Base-by-base conservation (phyloP, 2,113 vertebrate genomes). In the Pterocles gutturalis region DNA sequence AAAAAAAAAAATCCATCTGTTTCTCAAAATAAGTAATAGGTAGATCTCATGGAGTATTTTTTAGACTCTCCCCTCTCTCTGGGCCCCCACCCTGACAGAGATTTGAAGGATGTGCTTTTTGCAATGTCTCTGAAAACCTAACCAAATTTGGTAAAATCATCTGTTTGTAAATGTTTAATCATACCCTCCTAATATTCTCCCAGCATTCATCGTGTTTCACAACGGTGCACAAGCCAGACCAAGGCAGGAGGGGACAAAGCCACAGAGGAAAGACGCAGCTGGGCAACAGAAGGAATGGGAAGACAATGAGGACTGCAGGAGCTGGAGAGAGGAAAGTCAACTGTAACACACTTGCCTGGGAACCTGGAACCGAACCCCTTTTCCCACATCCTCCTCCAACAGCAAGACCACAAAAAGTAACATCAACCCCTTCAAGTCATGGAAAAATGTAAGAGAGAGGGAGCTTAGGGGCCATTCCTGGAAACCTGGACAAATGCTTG, bases 391-490 rank as follows among this genome's bases (percentile, higher is more conserved):
- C 12, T 71, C n/a, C 51, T 53, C 36, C 51, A 41, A 3, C 1
- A 3, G 36, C 46, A 83, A 54, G 48, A 22, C 4, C 5, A 13
- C 18, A 34, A 22, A 38, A 16, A 67, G 10, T 13, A 49, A 51
- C 14, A 11, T 4, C 4, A 0, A 13, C 33, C 36, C 61, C 25
- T 41, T 61, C 36, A 29, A 58, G 26, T 6, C 7, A 58, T 4
- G 24, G n/a, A 24, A 31, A 49, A 66, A 45, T 0, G 2, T 6
- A 9, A 38, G 5, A 61, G 8, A 19, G 8, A 3, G 14, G 4
- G 33, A 41, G 41, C 41, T 41, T 13, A 41, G 41, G 41, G 41
- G 24, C 17, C 38, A n/a, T 54, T 79, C 46, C 73, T 34, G 55
- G 34, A 70, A 62, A 88, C 15, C 13, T 16, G 34, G 48, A 38